phyloP scores from a whole-genome alignment of 2,113 vertebrate species.

The Lagopus muta region DNA sequence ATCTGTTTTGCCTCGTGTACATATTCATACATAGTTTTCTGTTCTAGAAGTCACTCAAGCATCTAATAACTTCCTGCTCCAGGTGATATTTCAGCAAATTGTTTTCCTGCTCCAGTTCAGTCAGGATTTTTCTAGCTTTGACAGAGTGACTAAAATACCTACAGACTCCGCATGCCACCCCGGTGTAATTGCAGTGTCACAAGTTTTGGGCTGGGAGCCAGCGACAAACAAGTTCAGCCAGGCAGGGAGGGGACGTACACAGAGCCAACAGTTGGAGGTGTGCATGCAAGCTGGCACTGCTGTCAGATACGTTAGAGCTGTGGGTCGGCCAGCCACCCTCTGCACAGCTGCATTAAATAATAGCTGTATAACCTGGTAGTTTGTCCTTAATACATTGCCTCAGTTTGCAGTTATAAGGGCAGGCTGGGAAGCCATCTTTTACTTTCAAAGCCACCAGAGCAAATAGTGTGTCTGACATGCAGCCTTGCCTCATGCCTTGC shows the following conservation, averaged over 20 bases:
- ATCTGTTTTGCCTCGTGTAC: constrained; percentile 59
- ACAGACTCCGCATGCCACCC: not conserved
- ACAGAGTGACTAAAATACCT: constrained; percentile 10
- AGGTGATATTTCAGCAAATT: constrained; percentile 54
- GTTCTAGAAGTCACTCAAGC: constrained; percentile 36
- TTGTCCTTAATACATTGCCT: not conserved
- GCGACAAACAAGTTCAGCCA: not conserved
- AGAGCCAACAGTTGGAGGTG: not conserved
- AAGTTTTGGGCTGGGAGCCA: not conserved
- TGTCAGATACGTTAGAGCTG: not conserved
- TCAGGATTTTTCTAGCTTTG: constrained; percentile 38
- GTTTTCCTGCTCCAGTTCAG: constrained; percentile 50
- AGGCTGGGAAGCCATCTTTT: not conserved
- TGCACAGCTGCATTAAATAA: not conserved
- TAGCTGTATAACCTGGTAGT: accelerated
- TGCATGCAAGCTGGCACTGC: not conserved
- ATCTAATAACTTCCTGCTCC: constrained; percentile 65
- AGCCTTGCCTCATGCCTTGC: not conserved
- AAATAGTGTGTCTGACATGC: not conserved
- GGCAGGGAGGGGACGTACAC: not conserved
- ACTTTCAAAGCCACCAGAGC: not conserved
- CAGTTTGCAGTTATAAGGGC: not conserved
- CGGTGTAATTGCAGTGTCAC: not conserved
- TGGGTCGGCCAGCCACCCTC: accelerated
- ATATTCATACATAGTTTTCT: constrained; percentile 50